Base-by-base conservation (phyloP, 2,797 vertebrate genomes). In the Danio kyathit region DNA sequence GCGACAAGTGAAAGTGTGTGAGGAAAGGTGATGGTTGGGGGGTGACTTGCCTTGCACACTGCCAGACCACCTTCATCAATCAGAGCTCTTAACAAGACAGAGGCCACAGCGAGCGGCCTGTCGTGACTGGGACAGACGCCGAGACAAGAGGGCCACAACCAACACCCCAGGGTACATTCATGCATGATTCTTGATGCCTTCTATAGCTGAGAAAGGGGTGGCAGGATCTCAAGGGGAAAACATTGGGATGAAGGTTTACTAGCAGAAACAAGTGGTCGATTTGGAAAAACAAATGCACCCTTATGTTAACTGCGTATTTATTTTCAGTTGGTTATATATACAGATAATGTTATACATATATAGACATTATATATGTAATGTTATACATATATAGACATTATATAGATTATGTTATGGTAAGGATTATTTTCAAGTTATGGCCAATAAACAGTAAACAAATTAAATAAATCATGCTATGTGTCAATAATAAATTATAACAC, bases 1-100 rank as follows among this genome's bases (percentile, higher is more conserved):
- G 92, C 87, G 87, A 88, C 90, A 92, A 92, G 90, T 91, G 90
- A 90, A 90, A 90, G 88, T 89, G 89, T 91, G 67, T 85, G 89
- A 92, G 90, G 90, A 91, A 93, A 92, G 90, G 91, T 90, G 81
- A 49, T 73, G 86, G 85, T 86, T 81, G 86, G 66, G 79, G 61
- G 74, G 0, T 6, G 44, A 5, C 29, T 54, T 54, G 48, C 69
- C 57, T 16, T 49, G 88, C 86, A 70, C 88, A 70, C 87, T 76
- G 87, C 87, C 89, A 89, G 87, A 88, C 79, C 85, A 1, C 13
- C 86, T 91, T 90, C 83, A 94, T 94, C 92, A 84, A 91, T 93
- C 93, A 93, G 77, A 0, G 51, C 81, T 74, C 49, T 79, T 90
- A 93, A 92, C 90, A 88, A 92, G 92, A 89, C 87, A 81, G 88